Percentiles rank a stretch among this genome's conserved stretches.
These are phyloP conservation scores for Papilio xuthus DNA, from an alignment of 1,140 invertebrate species.

Conservation along the genomic window DNA sequence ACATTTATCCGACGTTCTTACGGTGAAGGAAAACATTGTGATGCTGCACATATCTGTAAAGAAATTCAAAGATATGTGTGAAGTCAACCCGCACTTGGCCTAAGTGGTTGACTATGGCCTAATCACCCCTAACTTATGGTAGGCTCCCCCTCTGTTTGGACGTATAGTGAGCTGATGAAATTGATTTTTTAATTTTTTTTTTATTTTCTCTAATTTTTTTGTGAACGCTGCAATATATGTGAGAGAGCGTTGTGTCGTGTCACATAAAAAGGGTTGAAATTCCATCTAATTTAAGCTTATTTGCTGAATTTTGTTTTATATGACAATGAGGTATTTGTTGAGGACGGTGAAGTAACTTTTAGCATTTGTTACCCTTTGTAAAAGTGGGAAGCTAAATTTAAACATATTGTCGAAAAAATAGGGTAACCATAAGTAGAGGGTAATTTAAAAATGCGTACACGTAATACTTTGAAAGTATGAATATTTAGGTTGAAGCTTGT, in stretches of 20 bases:
- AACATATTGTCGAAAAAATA: background rate
- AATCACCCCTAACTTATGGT: too few relatives aligned
- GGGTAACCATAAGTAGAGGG: background rate
- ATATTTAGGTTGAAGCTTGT: too few relatives aligned
- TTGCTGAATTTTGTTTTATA: slow-evolving; percentile 21
- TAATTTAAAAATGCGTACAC: background rate
- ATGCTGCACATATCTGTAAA: too few relatives aligned
- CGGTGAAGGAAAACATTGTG: too few relatives aligned
- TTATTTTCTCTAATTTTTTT: background rate
- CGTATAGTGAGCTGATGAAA: too few relatives aligned
- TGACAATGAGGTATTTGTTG: slow-evolving; percentile 1
- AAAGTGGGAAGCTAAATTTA: background rate
- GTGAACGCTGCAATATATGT: background rate
- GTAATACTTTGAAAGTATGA: too few relatives aligned
- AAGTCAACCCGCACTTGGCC: too few relatives aligned
- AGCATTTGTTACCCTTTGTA: background rate
- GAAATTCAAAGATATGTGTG: too few relatives aligned
- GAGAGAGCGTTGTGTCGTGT: background rate
- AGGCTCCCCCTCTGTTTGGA: too few relatives aligned
- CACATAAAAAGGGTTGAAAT: slow-evolving; percentile 10
- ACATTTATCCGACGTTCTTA: too few relatives aligned
- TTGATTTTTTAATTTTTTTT: background rate
- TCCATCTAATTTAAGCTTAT: slow-evolving; percentile 10
- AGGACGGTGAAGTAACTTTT: slow-evolving; percentile 1
- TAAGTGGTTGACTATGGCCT: too few relatives aligned